phyloP scores from a whole-genome alignment of 2,888 invertebrate genomes.

The Pammene fasciana region DNA sequence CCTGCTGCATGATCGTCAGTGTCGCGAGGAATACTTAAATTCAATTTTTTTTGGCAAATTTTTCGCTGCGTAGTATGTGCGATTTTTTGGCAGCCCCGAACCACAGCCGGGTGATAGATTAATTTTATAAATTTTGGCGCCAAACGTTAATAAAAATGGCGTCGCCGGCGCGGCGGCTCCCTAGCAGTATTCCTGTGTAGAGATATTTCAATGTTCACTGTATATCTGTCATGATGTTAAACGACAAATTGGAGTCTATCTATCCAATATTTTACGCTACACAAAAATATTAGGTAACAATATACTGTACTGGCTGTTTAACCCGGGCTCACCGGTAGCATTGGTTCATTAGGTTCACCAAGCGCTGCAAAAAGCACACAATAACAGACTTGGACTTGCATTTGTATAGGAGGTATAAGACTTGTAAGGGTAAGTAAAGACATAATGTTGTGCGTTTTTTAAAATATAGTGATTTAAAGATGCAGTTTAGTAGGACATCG shows the following conservation, averaged over 20 bases:
- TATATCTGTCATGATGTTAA: slow-evolving; percentile 28
- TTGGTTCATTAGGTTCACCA: no score
- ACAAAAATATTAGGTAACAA: no score
- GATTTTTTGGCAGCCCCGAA: slow-evolving; percentile 63
- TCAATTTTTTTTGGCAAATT: slow-evolving; percentile 31
- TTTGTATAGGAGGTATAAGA: no score
- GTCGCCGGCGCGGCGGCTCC: slow-evolving; percentile 56
- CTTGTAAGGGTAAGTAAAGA: no score
- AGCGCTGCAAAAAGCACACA: no score
- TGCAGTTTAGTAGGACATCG: no score
- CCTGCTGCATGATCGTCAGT: slow-evolving; percentile 42
- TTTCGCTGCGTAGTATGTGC: slow-evolving; percentile 43
- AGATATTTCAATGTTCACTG: slow-evolving; percentile 26
- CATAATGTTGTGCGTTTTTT: no score
- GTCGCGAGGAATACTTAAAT: slow-evolving; percentile 48
- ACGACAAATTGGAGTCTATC: not conserved
- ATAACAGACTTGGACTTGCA: no score
- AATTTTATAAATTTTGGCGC: slow-evolving; percentile 70
- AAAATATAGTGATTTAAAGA: no score
- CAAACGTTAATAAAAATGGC: slow-evolving; percentile 73
- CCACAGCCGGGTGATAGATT: slow-evolving; percentile 55
- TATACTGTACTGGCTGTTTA: no score
- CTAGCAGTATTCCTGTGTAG: slow-evolving; percentile 31
- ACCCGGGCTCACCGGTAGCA: no score
- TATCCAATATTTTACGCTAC: not conserved